These are phyloP conservation scores for Dendrocopos noguchii DNA, from an alignment of 2,113 vertebrate species.

Conservation along the genomic window DNA sequence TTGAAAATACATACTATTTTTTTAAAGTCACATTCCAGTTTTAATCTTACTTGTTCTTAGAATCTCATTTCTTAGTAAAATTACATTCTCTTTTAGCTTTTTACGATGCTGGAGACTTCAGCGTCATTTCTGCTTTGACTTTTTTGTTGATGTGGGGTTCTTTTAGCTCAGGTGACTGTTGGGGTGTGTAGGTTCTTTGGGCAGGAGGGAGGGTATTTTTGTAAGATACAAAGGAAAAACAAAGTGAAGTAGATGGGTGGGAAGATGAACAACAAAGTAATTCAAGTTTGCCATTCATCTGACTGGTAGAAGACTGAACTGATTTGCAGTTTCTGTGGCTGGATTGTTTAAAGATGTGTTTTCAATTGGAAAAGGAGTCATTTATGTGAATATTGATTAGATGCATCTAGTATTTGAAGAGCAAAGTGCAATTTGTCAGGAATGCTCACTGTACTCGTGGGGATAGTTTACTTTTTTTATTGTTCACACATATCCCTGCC, in stretches of 20 bases:
- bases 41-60: not conserved
- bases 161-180: too few relatives aligned
- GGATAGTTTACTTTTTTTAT: not conserved
- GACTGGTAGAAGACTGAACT: not conserved
- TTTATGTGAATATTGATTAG: slow-evolving; percentile 3
- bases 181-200: too few relatives aligned
- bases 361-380: not conserved
- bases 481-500: not conserved
- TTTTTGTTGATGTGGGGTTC: not conserved
- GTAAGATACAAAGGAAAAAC: not conserved
- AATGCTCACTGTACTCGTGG: not conserved
- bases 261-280: not conserved
- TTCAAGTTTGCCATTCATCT: not conserved
- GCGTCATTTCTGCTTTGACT: not conserved
- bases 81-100: not conserved
- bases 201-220: not conserved
- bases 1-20: not conserved
- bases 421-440: not conserved
- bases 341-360: not conserved
- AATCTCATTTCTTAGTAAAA: not conserved
- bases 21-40: not conserved
- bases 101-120: not conserved
- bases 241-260: not conserved
- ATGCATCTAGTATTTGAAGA: not conserved
- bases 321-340: not conserved